phyloP scores from a whole-genome alignment of 1,140 invertebrate genomes.

The Diorhabda carinulata region DNA sequence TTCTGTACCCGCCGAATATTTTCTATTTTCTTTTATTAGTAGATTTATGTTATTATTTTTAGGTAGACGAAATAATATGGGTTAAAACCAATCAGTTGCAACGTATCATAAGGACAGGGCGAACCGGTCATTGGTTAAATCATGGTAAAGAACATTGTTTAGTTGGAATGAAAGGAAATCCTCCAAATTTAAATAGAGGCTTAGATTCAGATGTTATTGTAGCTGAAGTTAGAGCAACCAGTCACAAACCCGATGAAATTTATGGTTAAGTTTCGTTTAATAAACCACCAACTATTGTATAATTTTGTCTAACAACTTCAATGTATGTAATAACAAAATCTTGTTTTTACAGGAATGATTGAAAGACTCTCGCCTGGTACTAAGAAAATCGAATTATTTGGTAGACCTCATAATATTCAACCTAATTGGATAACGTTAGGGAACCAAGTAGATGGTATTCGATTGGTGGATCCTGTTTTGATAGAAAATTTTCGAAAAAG shows the following conservation, averaged over 20 bases:
- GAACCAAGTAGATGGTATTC: slow-evolving; percentile 93
- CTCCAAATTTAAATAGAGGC: slow-evolving; percentile 84
- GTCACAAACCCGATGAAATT: slow-evolving; percentile 97
- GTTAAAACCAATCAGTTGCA: slow-evolving; percentile 98
- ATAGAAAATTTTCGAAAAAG: slow-evolving; percentile 84
- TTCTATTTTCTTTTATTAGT: too few relatives aligned
- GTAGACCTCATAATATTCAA: slow-evolving; percentile 94
- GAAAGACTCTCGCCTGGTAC: slow-evolving; percentile 86
- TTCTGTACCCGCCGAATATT: too few relatives aligned
- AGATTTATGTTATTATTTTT: neutral
- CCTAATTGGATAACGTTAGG: slow-evolving; percentile 97
- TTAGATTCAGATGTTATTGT: slow-evolving; percentile 98
- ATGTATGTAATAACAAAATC: neutral
- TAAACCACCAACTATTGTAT: too few relatives aligned
- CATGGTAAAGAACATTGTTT: slow-evolving; percentile 98
- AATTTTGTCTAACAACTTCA: too few relatives aligned
- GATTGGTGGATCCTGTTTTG: slow-evolving; percentile 87
- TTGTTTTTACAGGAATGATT: slow-evolving; percentile 64
- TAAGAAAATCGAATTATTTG: slow-evolving; percentile 96
- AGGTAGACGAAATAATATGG: slow-evolving; percentile 94
- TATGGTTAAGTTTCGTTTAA: slow-evolving; percentile 54
- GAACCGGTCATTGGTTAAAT: slow-evolving; percentile 87
- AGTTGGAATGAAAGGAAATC: slow-evolving; percentile 94
- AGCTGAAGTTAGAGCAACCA: slow-evolving; percentile 94
- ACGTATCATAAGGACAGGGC: slow-evolving; percentile 87